Conservation (phyloP, 2,113 vertebrate genomes). For the Camelus bactrianus region DNA sequence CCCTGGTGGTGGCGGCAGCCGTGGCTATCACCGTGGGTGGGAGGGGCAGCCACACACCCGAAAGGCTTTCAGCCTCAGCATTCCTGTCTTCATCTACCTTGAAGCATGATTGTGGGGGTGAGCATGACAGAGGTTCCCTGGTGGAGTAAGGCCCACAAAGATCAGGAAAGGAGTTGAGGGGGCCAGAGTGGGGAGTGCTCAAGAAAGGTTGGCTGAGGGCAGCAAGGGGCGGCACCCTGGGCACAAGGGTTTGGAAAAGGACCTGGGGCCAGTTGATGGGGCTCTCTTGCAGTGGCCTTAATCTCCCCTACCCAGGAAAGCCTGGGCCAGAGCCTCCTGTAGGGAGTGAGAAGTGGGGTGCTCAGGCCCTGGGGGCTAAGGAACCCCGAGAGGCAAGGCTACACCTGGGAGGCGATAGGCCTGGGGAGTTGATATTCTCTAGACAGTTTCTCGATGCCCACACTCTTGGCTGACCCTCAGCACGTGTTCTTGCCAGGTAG, state of each 20-base stretch:
- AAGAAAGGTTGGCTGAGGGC: accelerated
- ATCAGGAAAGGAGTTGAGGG: not conserved
- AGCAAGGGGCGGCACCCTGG: accelerated
- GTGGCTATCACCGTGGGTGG: not conserved
- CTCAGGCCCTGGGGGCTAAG: not conserved
- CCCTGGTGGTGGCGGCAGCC: accelerated
- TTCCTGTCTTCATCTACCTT: not conserved
- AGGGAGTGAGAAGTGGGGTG: not conserved
- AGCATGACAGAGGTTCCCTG: not conserved
- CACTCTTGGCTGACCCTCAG: not conserved
- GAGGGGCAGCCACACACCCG: not conserved
- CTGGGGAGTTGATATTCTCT: not conserved
- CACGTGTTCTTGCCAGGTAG: not conserved
- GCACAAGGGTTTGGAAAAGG: too few species aligned
- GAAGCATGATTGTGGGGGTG: not conserved
- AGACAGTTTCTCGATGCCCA: not conserved
- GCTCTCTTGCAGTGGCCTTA: not conserved
- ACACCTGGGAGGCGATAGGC: accelerated
- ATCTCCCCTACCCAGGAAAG: accelerated
- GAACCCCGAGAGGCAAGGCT: not conserved
- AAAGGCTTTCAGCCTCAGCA: not conserved
- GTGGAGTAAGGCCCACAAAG: not conserved
- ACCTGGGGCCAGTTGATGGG: not conserved
- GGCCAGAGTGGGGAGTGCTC: accelerated
- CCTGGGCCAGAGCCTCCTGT: accelerated